phyloP scores from a whole-genome alignment of 2,888 invertebrate species.

The Lamproptera curius region DNA sequence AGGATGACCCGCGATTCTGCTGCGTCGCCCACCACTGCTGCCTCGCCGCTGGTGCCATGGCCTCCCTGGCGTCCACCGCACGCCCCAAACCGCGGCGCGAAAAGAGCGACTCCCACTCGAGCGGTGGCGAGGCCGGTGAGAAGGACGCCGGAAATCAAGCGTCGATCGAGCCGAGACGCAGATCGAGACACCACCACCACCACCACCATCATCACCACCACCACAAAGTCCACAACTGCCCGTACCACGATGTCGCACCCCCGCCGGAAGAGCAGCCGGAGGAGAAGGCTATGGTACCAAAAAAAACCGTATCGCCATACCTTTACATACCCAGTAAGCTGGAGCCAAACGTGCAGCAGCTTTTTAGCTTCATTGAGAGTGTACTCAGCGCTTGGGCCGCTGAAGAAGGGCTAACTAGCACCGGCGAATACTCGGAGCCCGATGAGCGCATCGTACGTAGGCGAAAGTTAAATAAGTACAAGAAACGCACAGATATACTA shows the following conservation, averaged over 20 bases:
- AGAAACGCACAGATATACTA: slow-evolving; percentile 81
- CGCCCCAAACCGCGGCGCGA: slow-evolving; percentile 59
- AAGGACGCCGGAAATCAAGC: slow-evolving; percentile 52
- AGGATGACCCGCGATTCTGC: slow-evolving; percentile 66
- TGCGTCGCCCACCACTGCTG: slow-evolving; percentile 75
- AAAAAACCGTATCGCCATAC: slow-evolving; percentile 73
- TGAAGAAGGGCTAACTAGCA: slow-evolving; percentile 83
- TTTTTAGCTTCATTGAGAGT: slow-evolving; percentile 89
- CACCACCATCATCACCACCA: slow-evolving; percentile 64
- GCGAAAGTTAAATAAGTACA: slow-evolving; percentile 79
- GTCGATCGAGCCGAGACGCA: slow-evolving; percentile 51
- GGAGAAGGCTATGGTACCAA: slow-evolving; percentile 54
- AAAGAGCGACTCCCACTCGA: slow-evolving; percentile 71
- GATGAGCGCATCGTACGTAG: slow-evolving; percentile 82
- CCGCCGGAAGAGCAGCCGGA: slow-evolving; percentile 54
- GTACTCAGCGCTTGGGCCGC: slow-evolving; percentile 89
- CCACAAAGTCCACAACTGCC: slow-evolving; percentile 67
- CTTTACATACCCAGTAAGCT: slow-evolving; percentile 76
- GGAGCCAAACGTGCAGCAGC: slow-evolving; percentile 88
- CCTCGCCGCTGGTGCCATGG: slow-evolving; percentile 62
- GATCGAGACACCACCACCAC: slow-evolving; percentile 59
- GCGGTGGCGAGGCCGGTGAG: slow-evolving; percentile 66
- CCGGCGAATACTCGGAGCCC: slow-evolving; percentile 85
- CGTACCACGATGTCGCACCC: slow-evolving; percentile 61
- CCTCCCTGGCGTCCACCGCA: slow-evolving; percentile 57